Conservation (phyloP, 2,113 vertebrate species). For the Hippolais icterina region DNA sequence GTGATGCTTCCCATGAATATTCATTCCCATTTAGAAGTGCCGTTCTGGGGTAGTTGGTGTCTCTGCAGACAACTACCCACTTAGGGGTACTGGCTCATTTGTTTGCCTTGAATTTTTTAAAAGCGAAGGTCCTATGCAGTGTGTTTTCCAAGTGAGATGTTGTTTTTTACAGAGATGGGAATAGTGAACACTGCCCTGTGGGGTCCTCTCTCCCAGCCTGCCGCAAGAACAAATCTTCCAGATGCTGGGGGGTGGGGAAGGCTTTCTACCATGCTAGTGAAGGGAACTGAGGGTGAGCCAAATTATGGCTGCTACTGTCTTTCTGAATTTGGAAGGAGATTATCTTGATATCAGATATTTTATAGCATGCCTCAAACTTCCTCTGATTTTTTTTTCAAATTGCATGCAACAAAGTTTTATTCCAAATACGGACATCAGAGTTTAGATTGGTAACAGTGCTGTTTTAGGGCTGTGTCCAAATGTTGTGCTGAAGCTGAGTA, state of each 20-base stretch:
- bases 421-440: fast-evolving
- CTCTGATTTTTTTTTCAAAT: background rate
- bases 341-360: background rate
- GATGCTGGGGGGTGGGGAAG: background rate
- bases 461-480: background rate
- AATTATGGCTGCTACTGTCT: background rate
- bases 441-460: background rate
- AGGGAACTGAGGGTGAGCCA: background rate
- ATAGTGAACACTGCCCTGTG: fast-evolving
- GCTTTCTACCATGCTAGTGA: background rate
- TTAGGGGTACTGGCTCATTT: background rate
- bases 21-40: background rate
- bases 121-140: background rate
- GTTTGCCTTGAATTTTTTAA: background rate
- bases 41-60: background rate
- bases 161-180: background rate
- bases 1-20: background rate
- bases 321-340: background rate
- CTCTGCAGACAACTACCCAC: background rate
- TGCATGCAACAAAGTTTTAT: background rate
- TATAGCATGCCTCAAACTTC: background rate
- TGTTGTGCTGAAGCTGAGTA: background rate
- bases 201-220: background rate
- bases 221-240: fast-evolving
- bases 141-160: background rate